Base-by-base conservation (phyloP, 2,888 invertebrate species). In the Microplitis manilae region DNA sequence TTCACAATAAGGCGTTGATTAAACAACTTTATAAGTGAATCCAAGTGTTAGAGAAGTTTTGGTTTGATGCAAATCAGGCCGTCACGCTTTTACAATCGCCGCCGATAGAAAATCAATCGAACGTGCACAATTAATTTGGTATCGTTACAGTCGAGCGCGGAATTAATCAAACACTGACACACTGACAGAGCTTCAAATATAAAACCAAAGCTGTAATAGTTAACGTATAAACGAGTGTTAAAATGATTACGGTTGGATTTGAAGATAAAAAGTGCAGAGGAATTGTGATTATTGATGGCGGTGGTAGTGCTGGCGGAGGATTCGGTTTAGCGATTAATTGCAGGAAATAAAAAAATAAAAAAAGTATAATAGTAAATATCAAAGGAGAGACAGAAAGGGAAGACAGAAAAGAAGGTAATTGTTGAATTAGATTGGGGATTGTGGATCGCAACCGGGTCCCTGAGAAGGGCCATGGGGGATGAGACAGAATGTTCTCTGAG, bases 401-500 rank as follows among this genome's bases (percentile, higher is more conserved):
- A 1, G 17, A 17, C 17, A 17, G 17, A 17, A n/a, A 2, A 20
- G 60, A 17, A 1, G 20, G 15, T 60, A 39, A 38, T 6, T 8
- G 17, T 7, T 60, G 38, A 20, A 65, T 41, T 68, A 8, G 40
- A 60, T n/a, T 15, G 13, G 60, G 39, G 6, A 62, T 50, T 61
- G 20, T 30, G 6, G 9, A 17, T 60, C 2, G 39, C 9, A 40
- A 20, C 39, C 8, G 41, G 81, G 82, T 81, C 82, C 82, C 80
- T 73, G 81, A 82, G 80, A 82, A 80, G 79, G 87, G 88, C 89
- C 90, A 90, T 90, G 90, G 90, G 84, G 86, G 86, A 50, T 50
- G 50, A 87, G 85, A 83, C 86, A 89, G 86, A 83, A 92, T 91
- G 91, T 92, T 91, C 90, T 91, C 91, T 86, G 91, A 91, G 90